These are phyloP conservation scores for Ficedula albicollis DNA, from an alignment of 2,797 vertebrate genomes.

Conservation along the genomic window DNA sequence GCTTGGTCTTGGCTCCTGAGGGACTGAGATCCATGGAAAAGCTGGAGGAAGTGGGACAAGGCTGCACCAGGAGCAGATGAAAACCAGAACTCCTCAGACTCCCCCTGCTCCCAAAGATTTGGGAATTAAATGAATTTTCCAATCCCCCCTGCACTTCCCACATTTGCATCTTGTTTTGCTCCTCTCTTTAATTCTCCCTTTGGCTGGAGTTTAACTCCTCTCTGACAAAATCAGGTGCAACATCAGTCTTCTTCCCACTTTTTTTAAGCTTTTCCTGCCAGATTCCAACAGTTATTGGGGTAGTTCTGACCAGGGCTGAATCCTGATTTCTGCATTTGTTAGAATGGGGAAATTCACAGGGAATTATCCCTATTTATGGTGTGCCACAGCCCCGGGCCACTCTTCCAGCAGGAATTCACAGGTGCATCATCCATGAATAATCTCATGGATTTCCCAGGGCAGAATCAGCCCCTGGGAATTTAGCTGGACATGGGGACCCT, in stretches of 20 bases:
- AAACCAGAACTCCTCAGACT: not conserved
- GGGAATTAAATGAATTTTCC: not conserved
- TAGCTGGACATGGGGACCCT: not conserved
- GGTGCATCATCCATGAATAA: accelerated
- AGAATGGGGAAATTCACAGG: accelerated
- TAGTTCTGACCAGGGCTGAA: accelerated
- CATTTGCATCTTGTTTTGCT: not conserved
- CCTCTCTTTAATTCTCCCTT: not conserved
- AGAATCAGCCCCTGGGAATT: not conserved
- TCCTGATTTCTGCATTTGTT: not conserved
- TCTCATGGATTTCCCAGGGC: accelerated
- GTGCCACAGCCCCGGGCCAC: not conserved
- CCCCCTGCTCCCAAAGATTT: not conserved
- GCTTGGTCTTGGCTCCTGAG: not conserved
- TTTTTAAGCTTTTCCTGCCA: not conserved
- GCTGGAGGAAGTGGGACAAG: not conserved
- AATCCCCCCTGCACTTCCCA: not conserved
- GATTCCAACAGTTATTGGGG: accelerated
- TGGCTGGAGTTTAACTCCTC: not conserved
- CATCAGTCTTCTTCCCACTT: accelerated
- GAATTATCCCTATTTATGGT: not conserved
- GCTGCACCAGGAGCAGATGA: not conserved
- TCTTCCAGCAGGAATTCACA: not conserved
- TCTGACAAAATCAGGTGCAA: not conserved
- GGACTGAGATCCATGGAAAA: not conserved